phyloP scores from a whole-genome alignment of 2,888 invertebrate species.

The Unio delphinus region DNA sequence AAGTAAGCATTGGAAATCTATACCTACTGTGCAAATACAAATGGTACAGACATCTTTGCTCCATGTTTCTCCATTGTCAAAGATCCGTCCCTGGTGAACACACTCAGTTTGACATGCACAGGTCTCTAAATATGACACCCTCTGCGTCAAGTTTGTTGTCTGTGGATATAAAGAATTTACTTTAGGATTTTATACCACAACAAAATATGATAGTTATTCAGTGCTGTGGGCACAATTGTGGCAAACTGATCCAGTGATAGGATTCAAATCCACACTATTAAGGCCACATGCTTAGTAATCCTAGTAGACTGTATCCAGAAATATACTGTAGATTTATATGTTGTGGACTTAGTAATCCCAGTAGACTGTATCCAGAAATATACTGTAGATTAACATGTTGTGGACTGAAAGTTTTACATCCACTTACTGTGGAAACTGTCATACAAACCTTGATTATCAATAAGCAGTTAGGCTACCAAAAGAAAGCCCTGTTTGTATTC shows the following conservation, averaged over 20 bases:
- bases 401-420: no score
- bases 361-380: background rate
- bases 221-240: background rate
- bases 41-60: slow-evolving; percentile 52
- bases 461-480: no score
- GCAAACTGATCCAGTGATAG: background rate
- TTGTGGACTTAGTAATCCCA: background rate
- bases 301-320: background rate
- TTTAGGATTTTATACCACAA: no score
- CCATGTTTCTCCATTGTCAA: slow-evolving; percentile 59
- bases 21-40: slow-evolving; percentile 55
- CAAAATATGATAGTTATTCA: background rate
- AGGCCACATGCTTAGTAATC: background rate
- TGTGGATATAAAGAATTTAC: slow-evolving; percentile 24
- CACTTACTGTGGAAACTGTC: no score
- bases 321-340: no score
- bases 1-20: no score
- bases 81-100: slow-evolving; percentile 47
- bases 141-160: slow-evolving; percentile 50
- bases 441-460: no score
- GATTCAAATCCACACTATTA: background rate
- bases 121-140: slow-evolving; percentile 52
- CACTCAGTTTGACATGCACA: slow-evolving; percentile 58
- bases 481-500: no score
- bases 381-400: no score